Conservation (phyloP, 2,888 invertebrate species). For the Plemyria rubiginata region DNA sequence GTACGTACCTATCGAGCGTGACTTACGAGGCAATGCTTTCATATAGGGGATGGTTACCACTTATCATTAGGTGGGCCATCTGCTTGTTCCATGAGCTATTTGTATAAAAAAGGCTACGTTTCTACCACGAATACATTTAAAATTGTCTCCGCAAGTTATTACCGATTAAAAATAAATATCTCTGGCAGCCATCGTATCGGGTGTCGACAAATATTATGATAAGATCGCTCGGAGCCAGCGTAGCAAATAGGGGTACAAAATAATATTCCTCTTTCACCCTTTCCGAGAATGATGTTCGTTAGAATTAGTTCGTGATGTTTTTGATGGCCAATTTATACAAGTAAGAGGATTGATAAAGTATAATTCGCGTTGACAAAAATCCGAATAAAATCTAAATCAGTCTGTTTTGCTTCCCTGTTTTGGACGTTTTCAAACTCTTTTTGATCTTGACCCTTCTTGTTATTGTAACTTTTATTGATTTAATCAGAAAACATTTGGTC, state of each 20-base stretch:
- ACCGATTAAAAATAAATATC: slow-evolving; percentile 11
- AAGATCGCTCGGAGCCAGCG: slow-evolving; percentile 7
- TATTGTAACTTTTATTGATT: too few species aligned
- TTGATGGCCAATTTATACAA: neutral
- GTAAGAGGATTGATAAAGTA: neutral
- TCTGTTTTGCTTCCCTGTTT: neutral
- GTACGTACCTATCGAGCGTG: too few species aligned
- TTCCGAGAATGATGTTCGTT: slow-evolving; percentile 5
- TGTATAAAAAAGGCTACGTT: too few species aligned
- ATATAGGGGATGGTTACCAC: too few species aligned
- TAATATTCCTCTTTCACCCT: neutral
- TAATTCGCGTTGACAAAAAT: neutral
- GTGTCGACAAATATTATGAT: slow-evolving; percentile 21
- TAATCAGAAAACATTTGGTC: too few species aligned
- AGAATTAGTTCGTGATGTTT: slow-evolving; percentile 1
- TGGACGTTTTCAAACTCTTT: neutral
- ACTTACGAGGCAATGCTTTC: too few species aligned
- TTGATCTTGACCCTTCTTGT: too few species aligned
- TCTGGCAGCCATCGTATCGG: slow-evolving; percentile 2
- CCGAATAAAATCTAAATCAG: neutral
- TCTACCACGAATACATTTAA: neutral
- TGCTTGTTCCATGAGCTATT: too few species aligned
- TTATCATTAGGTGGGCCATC: too few species aligned
- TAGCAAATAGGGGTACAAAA: slow-evolving; percentile 1
- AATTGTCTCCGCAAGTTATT: slow-evolving; percentile 1